These are phyloP conservation scores for Schrankia costaestrigalis DNA, from an alignment of 2,888 invertebrate species.

Conservation along the genomic window DNA sequence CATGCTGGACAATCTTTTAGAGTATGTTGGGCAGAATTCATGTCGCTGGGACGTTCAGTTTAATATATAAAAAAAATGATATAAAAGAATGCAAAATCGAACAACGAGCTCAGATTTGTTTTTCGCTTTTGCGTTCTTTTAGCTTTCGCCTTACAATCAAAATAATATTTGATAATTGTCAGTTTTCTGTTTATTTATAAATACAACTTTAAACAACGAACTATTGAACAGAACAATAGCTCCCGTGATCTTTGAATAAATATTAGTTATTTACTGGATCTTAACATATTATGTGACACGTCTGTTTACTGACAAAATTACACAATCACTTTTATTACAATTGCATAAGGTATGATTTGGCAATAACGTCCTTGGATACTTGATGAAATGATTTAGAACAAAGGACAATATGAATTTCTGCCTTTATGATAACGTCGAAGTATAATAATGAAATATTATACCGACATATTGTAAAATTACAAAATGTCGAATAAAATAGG, in stretches of 20 bases:
- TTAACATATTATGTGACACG: not conserved
- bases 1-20: no score
- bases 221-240: constrained; percentile 20
- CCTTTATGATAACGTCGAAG: not conserved
- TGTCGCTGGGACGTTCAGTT: no score
- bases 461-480: not conserved
- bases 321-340: not conserved
- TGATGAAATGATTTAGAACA: no score
- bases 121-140: no score
- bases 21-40: no score
- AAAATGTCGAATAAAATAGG: constrained; percentile 5
- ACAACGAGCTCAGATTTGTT: no score
- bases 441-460: not conserved
- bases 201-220: constrained; percentile 15
- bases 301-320: not conserved
- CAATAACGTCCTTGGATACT: no score
- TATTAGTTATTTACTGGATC: constrained; percentile 7
- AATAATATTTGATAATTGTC: constrained; percentile 17
- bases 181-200: constrained; percentile 10
- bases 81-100: no score
- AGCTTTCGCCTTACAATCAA: no score
- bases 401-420: no score
- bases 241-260: constrained; percentile 15
- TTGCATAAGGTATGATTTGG: constrained; percentile 2
- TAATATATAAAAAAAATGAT: no score